A percentile compares a stretch with the other conserved stretches of the same genome.
Evolutionary conservation across 2,113 vertebrate genomes (phyloP).

Genomic region (Hepsetus odoe): DNA sequence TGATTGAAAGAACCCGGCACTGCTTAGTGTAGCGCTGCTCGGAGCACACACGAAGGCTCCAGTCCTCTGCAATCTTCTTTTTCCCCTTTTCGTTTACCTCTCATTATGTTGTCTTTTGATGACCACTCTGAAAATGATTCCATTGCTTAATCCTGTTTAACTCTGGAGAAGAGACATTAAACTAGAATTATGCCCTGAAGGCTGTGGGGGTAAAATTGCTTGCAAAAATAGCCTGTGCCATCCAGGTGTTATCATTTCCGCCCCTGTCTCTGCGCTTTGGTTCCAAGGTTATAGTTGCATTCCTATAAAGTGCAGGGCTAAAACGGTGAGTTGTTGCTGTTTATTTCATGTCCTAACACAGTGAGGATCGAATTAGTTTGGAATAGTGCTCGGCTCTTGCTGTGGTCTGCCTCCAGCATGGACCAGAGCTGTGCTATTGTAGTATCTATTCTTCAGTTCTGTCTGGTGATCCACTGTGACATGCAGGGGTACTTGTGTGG

Average conservation of each 20-base stretch:
- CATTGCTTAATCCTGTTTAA: slow-evolving; percentile 28
- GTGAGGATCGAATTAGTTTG: slow-evolving; percentile 3
- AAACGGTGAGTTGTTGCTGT: slow-evolving; percentile 30
- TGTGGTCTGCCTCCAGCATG: slow-evolving; percentile 5
- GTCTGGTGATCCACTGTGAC: slow-evolving; percentile 47
- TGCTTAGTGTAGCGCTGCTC: slow-evolving; percentile 4
- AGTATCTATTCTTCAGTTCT: slow-evolving; percentile 24
- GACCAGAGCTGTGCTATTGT: slow-evolving; percentile 5
- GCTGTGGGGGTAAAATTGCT: not conserved
- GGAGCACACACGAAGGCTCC: slow-evolving; percentile 14
- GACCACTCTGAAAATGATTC: slow-evolving; percentile 3
- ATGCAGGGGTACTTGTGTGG: slow-evolving; percentile 29
- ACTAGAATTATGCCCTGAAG: slow-evolving; percentile 25
- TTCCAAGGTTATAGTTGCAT: slow-evolving; percentile 35
- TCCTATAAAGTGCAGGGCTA: slow-evolving; percentile 7
- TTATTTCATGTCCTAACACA: slow-evolving; percentile 30
- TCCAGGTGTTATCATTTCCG: slow-evolving; percentile 38
- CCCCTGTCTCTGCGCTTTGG: not conserved
- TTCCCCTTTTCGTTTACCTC: slow-evolving; percentile 31
- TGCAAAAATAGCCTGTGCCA: slow-evolving; percentile 4
- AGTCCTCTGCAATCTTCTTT: not conserved
- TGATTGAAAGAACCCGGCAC: slow-evolving; percentile 28
- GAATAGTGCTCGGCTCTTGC: not conserved
- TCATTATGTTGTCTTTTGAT: slow-evolving; percentile 37
- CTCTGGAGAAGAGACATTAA: slow-evolving; percentile 14